These are phyloP conservation scores for Sarcoramphus papa DNA, from an alignment of 2,797 vertebrate species.

Conservation along the genomic window DNA sequence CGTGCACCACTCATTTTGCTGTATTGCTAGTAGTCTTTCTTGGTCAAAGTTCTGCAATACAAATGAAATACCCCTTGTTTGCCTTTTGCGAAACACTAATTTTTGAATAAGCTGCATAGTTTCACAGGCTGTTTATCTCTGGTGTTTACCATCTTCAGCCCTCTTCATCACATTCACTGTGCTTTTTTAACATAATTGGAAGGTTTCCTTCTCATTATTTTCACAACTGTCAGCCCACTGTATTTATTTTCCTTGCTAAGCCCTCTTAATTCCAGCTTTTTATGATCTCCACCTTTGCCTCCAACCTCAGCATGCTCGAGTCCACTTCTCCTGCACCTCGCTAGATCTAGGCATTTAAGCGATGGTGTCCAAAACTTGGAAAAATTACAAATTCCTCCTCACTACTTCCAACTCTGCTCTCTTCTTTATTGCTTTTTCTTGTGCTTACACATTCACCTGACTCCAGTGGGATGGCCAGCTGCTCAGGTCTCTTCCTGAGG, in stretches of 20 bases:
- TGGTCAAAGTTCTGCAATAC: not conserved
- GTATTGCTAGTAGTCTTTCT: not conserved
- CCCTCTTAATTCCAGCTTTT: not conserved
- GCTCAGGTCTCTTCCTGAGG: not conserved
- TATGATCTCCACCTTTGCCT: not conserved
- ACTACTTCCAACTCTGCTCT: not conserved
- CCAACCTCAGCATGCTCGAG: not conserved
- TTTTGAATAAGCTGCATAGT: not conserved
- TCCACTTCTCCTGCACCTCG: not conserved
- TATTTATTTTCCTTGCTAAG: not conserved
- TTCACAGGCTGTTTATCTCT: not conserved
- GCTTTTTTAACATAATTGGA: not conserved
- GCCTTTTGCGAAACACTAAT: not conserved
- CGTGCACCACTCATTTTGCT: rapidly evolving
- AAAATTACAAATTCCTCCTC: not conserved
- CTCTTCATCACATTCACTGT: not conserved
- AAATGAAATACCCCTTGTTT: not conserved
- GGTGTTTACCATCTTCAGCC: not conserved
- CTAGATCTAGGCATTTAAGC: not conserved
- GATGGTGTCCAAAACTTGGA: not conserved
- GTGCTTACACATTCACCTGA: not conserved
- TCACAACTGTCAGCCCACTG: not conserved
- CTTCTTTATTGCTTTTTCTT: not conserved
- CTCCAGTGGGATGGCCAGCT: not conserved
- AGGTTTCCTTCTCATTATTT: not conserved